Percentiles rank a stretch among this genome's conserved stretches.
Evolutionary conservation across 2,888 invertebrate species (phyloP).

Genomic region (Limnephilus lunatus): DNA sequence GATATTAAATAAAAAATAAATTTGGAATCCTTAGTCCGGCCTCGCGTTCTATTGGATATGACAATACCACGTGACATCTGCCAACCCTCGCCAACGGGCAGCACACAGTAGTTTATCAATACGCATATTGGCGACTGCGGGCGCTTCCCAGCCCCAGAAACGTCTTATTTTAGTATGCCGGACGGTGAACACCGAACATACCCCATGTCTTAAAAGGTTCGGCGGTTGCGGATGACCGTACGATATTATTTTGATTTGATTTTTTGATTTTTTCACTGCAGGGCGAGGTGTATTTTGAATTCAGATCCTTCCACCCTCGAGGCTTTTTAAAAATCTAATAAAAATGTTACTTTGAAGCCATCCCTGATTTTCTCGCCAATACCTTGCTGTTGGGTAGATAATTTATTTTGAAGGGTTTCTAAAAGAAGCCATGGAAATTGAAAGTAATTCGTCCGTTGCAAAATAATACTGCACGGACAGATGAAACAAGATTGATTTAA

Average conservation of each 20-base stretch:
- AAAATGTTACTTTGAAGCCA: neutral
- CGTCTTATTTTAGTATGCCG: constrained; percentile 56
- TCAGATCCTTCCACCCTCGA: neutral
- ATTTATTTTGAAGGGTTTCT: neutral
- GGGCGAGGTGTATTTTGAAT: neutral
- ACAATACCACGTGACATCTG: constrained; percentile 60
- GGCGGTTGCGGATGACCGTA: constrained; percentile 33
- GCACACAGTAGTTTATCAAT: constrained; percentile 49
- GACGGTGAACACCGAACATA: constrained; percentile 17
- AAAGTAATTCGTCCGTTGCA: neutral
- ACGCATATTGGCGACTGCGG: constrained; percentile 54
- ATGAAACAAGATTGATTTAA: neutral
- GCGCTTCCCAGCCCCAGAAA: constrained; percentile 1
- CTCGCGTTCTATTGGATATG: constrained; percentile 16
- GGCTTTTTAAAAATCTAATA: neutral
- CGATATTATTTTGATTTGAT: constrained; percentile 21
- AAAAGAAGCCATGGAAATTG: neutral
- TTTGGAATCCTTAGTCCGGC: neutral
- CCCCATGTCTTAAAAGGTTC: constrained; percentile 32
- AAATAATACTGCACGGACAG: neutral
- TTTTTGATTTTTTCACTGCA: neutral
- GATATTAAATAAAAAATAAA: neutral
- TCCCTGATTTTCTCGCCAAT: neutral
- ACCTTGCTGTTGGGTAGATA: neutral
- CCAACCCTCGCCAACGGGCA: constrained; percentile 42